Conservation (phyloP, 2,888 invertebrate species). For the Mellilla xanthometata region DNA sequence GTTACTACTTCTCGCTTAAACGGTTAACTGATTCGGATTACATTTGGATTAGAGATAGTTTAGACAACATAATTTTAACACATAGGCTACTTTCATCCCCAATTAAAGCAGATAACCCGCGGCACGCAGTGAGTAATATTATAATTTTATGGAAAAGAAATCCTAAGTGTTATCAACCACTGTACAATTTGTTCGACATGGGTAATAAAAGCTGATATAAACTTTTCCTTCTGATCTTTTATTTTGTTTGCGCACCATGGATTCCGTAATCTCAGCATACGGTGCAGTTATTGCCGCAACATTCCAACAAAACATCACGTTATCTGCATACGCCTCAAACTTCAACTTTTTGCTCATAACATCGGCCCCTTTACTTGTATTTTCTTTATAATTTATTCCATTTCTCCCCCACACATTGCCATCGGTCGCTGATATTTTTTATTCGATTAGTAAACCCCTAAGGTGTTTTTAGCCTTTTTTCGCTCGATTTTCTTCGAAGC, state of each 20-base stretch:
- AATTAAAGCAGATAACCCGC: no score
- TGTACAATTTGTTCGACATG: no score
- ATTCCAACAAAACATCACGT: slow-evolving; percentile 42
- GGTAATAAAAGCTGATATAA: no score
- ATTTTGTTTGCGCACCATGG: slow-evolving; percentile 9
- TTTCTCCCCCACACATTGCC: slow-evolving; percentile 80
- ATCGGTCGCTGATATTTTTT: slow-evolving; percentile 84
- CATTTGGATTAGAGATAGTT: no score
- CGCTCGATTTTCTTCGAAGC: slow-evolving; percentile 83
- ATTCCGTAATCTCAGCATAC: slow-evolving; percentile 19
- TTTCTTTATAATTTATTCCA: slow-evolving; percentile 82
- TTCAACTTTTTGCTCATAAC: slow-evolving; percentile 70
- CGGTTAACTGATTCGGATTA: no score
- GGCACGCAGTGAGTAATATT: no score
- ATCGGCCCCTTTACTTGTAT: slow-evolving; percentile 76
- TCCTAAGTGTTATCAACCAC: no score
- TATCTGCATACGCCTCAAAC: slow-evolving; percentile 69
- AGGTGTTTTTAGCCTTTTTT: slow-evolving; percentile 84
- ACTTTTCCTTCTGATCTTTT: not conserved
- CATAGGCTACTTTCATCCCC: no score
- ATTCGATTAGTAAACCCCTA: slow-evolving; percentile 84
- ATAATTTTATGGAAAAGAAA: no score
- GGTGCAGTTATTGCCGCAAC: slow-evolving; percentile 26
- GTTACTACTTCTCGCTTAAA: no score
- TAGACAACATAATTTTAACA: no score